These are phyloP conservation scores for Rhinichthys osculus DNA, from an alignment of 2,797 vertebrate genomes.

Conservation along the genomic window DNA sequence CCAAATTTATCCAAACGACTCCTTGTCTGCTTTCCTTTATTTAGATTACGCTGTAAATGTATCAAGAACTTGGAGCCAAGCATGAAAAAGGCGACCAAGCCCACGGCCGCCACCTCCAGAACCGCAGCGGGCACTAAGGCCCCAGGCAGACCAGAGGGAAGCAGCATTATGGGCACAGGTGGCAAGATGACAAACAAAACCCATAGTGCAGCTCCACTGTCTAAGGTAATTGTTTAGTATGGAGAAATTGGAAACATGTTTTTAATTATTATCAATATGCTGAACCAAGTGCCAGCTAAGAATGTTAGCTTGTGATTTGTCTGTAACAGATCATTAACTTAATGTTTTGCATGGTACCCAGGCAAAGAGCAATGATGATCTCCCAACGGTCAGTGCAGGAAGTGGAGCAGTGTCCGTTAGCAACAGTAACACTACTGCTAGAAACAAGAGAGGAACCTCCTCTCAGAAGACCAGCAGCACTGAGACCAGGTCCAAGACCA, in stretches of 20 bases:
- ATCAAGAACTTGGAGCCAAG: constrained; percentile 82
- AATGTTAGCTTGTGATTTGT: neutral
- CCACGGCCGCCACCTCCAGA: constrained; percentile 69
- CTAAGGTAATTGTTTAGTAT: constrained; percentile 75
- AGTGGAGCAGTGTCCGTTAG: constrained; percentile 76
- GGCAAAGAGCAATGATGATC: constrained; percentile 89
- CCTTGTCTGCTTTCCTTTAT: neutral
- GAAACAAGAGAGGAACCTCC: constrained; percentile 80
- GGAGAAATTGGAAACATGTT: neutral
- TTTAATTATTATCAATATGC: neutral
- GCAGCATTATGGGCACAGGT: constrained; percentile 65
- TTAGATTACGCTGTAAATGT: constrained; percentile 84
- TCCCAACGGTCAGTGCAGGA: constrained; percentile 71
- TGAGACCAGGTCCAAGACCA: constrained; percentile 77
- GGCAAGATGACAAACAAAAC: constrained; percentile 76
- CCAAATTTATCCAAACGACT: neutral
- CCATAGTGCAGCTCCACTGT: constrained; percentile 70
- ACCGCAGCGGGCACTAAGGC: constrained; percentile 71
- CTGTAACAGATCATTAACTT: neutral
- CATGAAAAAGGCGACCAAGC: constrained; percentile 89
- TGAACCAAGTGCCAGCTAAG: neutral
- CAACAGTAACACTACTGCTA: constrained; percentile 75
- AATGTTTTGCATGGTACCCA: constrained; percentile 54
- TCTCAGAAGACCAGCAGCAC: constrained; percentile 66
- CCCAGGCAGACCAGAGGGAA: constrained; percentile 77